phyloP scores from a whole-genome alignment of 2,888 invertebrate species.

The Agrotis exclamationis region DNA sequence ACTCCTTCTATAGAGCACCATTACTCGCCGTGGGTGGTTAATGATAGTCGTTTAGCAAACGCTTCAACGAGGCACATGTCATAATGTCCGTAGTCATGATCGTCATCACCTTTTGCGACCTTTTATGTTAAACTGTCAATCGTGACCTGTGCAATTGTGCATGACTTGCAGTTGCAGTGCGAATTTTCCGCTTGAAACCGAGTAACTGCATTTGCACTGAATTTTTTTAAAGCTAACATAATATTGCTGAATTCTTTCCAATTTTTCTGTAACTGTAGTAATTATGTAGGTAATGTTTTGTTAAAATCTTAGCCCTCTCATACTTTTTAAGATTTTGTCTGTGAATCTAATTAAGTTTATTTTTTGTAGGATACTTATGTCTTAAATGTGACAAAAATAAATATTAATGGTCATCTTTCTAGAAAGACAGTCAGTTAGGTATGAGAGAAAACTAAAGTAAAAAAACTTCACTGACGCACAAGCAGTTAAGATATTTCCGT shows the following conservation, averaged over 20 bases:
- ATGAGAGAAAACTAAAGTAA: background rate
- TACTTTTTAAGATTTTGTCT: too few relatives aligned
- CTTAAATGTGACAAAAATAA: too few relatives aligned
- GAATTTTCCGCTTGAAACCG: background rate
- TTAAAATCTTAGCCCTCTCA: too few relatives aligned
- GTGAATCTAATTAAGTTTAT: too few relatives aligned
- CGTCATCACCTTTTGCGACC: conserved; percentile 21
- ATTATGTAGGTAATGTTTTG: too few relatives aligned
- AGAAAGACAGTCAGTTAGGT: too few relatives aligned
- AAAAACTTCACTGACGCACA: conserved; percentile 9
- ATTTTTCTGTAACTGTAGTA: background rate
- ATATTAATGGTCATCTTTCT: too few relatives aligned
- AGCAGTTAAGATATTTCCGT: background rate
- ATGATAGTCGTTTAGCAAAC: background rate
- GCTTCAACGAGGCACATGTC: background rate
- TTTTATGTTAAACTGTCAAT: background rate
- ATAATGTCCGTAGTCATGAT: background rate
- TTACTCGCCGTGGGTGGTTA: conserved; percentile 12
- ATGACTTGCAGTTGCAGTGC: background rate
- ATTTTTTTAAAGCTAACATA: background rate
- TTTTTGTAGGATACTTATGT: too few relatives aligned
- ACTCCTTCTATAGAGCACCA: background rate
- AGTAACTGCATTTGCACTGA: background rate
- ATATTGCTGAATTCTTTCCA: background rate
- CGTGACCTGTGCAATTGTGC: conserved; percentile 2